Conservation (phyloP, 1,140 invertebrate genomes). For the Ooceraea biroi region DNA sequence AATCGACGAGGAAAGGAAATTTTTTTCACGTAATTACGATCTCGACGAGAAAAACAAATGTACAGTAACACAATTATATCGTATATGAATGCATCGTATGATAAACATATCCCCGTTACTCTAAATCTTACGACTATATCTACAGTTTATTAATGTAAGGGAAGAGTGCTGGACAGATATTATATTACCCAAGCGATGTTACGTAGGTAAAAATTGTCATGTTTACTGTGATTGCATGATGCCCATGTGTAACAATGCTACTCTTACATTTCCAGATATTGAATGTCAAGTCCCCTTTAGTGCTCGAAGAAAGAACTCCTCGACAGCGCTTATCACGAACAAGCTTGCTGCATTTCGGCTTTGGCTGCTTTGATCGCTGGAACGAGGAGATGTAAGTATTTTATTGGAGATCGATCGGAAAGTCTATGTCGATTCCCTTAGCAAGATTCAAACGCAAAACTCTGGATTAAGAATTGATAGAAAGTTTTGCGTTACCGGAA, state of each 20-base stretch:
- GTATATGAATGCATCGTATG: slow-evolving; percentile 52
- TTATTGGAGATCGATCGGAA: neutral
- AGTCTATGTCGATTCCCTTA: too few species aligned
- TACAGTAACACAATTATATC: slow-evolving; percentile 65
- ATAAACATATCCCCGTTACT: slow-evolving; percentile 44
- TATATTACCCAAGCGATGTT: slow-evolving; percentile 72
- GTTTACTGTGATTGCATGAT: slow-evolving; percentile 70
- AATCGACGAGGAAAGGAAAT: slow-evolving; percentile 60
- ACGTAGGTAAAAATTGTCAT: slow-evolving; percentile 76
- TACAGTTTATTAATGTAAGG: slow-evolving; percentile 75
- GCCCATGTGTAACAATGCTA: slow-evolving; percentile 60
- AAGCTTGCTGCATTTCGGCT: slow-evolving; percentile 88
- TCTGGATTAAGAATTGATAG: too few species aligned
- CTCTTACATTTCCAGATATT: slow-evolving; percentile 32
- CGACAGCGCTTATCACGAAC: slow-evolving; percentile 87
- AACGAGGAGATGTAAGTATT: slow-evolving; percentile 76
- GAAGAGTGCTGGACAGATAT: slow-evolving; percentile 63
- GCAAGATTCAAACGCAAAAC: too few species aligned
- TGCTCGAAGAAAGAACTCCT: slow-evolving; percentile 54
- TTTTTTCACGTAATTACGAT: slow-evolving; percentile 55
- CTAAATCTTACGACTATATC: slow-evolving; percentile 76
- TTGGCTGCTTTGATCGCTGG: slow-evolving; percentile 90
- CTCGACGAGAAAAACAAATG: slow-evolving; percentile 58
- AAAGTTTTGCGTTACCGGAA: too few species aligned
- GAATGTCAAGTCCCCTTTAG: slow-evolving; percentile 64